Conservation (phyloP, 2,113 vertebrate genomes). For the Chrysochloris asiatica region DNA sequence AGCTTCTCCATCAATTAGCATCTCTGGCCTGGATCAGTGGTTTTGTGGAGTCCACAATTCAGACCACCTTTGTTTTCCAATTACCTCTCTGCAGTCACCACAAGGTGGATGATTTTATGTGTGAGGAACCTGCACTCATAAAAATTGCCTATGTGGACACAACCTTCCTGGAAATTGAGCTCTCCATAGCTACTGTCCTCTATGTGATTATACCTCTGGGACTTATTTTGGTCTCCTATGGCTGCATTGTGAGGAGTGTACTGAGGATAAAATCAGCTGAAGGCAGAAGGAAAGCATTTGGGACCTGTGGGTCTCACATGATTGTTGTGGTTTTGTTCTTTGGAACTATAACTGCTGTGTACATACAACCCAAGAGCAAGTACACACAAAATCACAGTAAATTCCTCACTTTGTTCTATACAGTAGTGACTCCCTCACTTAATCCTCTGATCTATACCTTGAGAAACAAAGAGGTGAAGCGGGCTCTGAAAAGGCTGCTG, state of each 20-base stretch:
- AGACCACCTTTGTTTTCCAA: constrained; percentile 31
- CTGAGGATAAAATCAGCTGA: not conserved
- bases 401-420: not conserved
- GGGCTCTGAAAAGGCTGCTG: not conserved
- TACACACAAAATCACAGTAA: not conserved
- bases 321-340: not conserved
- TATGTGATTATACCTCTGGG: not conserved
- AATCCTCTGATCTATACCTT: constrained; percentile 50
- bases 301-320: not conserved
- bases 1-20: not conserved
- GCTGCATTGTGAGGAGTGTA: not conserved
- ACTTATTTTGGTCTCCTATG: constrained; percentile 16
- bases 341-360: not conserved
- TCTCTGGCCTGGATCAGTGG: constrained; percentile 20
- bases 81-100: constrained; percentile 20
- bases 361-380: not conserved
- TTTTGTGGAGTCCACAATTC: not conserved
- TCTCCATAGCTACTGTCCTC: not conserved
- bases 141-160: not conserved
- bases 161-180: not conserved
- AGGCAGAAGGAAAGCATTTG: not conserved
- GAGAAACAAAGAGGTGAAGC: constrained; percentile 43
- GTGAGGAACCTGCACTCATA: not conserved
- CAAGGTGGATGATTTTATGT: constrained; percentile 5
- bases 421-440: not conserved